Base-by-base conservation (phyloP, 2,113 vertebrate species). In the Smithornis capensis region DNA sequence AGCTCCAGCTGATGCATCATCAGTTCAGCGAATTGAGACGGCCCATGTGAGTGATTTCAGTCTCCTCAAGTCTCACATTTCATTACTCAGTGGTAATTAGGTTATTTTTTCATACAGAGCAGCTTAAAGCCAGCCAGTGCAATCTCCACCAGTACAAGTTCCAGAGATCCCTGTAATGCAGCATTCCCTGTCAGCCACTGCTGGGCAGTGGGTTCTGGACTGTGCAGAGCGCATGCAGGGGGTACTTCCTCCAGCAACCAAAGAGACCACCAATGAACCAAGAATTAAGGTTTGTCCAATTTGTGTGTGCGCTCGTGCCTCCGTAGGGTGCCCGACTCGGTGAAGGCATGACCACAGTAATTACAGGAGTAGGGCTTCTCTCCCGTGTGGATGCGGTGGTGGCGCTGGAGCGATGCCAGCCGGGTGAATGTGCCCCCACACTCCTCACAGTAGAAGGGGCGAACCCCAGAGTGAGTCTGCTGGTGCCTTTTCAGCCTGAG, bases 401-500 rank as follows among this genome's bases (percentile, higher is more conserved):
- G 94, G 57, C 90, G 50, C 78, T 96, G 96, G 10, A 95, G 96
- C 0, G 91, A 96, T 2, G 88, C 88, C 62, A 94, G 71, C 19
- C 63, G 44, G 1, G 92, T 89, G 85, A 96, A 97, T 2, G 83
- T 92, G 59, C 87, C 93, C 5, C 94, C 90, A 2, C 92, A 95
- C 67, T 94, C 92, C 59, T 93, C n/a, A 0, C 92, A 96, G 8
- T 62, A 92, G 80, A 96, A 97, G 40, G 95, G 92, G 4, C 55
- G 38, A 23, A 49, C 71, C 60, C 95, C 83, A 1, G 90, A 87
- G 76, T 96, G 95, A 83, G 97, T 96, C 53, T 95, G 92, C 57
- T 87, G 77, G 64, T 96, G 85, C 10, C 95, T 97, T 59, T 93
- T 97, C 85, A 97, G 85, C 89, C 97, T 87, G 38, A 94, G 75